phyloP scores from a whole-genome alignment of 2,888 invertebrate species.

The Cabera pusaria region DNA sequence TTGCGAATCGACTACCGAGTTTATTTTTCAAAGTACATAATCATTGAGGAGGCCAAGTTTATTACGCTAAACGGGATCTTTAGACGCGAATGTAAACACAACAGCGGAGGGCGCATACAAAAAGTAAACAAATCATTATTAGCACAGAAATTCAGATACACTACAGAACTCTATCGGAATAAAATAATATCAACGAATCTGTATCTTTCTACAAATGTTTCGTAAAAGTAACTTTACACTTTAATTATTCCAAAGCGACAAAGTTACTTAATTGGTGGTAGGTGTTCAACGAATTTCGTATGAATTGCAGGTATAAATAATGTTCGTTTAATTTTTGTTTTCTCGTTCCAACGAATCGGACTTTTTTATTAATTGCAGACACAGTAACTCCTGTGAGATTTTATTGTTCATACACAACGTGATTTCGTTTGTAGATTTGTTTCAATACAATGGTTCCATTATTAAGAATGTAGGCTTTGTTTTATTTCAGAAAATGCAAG shows the following conservation, averaged over 20 bases:
- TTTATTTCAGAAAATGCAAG: no score
- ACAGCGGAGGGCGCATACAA: conserved; percentile 55
- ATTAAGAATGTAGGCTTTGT: no score
- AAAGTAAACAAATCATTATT: conserved; percentile 72
- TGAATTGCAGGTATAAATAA: conserved; percentile 50
- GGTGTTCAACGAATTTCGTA: conserved; percentile 49
- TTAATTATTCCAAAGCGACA: conserved; percentile 11
- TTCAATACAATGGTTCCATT: conserved; percentile 16
- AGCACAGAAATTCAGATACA: conserved; percentile 17
- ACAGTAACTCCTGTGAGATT: conserved; percentile 18
- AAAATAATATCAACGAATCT: no score
- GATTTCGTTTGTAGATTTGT: conserved; percentile 18
- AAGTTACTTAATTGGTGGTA: conserved; percentile 7
- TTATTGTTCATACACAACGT: conserved; percentile 10
- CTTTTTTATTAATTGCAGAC: conserved; percentile 41
- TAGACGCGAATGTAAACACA: conserved; percentile 63
- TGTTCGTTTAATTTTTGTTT: conserved; percentile 51
- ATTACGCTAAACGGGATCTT: conserved; percentile 58
- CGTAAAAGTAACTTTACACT: no score
- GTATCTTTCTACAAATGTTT: no score
- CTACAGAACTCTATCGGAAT: conserved; percentile 18
- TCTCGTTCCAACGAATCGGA: conserved; percentile 35
- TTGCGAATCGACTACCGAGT: conserved; percentile 64
- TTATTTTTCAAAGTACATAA: conserved; percentile 74
- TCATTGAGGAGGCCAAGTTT: conserved; percentile 69